Evolutionary conservation across 2,797 vertebrate genomes (phyloP), one percentile per base, ranked within the genome.

Genomic region (Octomys mimax): DNA sequence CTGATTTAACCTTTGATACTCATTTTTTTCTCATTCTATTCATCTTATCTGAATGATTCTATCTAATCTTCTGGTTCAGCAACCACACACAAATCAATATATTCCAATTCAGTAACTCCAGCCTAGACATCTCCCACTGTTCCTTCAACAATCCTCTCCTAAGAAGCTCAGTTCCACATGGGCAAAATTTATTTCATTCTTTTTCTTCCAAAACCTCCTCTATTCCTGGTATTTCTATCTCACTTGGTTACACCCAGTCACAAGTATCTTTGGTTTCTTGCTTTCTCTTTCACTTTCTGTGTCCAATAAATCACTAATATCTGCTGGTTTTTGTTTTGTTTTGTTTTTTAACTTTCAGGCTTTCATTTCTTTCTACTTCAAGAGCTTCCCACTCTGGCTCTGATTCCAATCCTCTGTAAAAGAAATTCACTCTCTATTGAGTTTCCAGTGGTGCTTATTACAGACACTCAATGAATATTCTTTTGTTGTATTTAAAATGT

Each of bases 401-500:
- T 24, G 6, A 39, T 36, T 92, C 14, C 49, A 83, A 49, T 79
- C 49, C n/a, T 87, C 36, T 83, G 42, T 22, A 87, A 52, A 92
- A 79, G 49, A 90, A 94, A 84, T 66, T 62, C 57, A 64, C 77
- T 82, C 54, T 94, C 46, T 52, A 52, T 49, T 82, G 36, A 82
- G 54, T 42, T 83, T 84, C 36, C 46, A 80, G n/a, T 16, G 70
- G 21, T 39, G 84, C 24, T 92, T 8, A 54, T 68, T 87, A 92
- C 1, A 61, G 49, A 16, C 31, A 80, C 11, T 87, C 57, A 49
- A 28, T 61, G 80, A 52, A 75, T 80, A 87, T 13, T 71, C 19
- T 68, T 52, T 79, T 42, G 16, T 73, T 75, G 39, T 84, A 87
- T 46, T 87, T 83, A 75, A 90, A 87, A 13, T 83, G 13, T 66